A percentile compares a stretch with the other conserved stretches of the same genome.
These are phyloP conservation scores for Bombus confusus DNA, from an alignment of 1,140 invertebrate genomes.

Conservation along the genomic window DNA sequence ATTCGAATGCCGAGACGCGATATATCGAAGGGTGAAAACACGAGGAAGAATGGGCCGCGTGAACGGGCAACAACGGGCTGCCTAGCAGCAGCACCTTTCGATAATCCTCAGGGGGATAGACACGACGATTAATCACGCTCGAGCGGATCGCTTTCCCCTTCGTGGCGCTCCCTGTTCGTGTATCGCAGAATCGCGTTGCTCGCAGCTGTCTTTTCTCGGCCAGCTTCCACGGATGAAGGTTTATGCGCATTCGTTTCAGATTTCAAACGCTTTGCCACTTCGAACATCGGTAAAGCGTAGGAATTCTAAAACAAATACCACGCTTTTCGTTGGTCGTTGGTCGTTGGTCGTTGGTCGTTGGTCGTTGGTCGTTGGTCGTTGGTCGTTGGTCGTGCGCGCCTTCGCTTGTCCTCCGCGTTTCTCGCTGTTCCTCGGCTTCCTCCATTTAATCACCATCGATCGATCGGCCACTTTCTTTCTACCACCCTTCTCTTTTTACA, in stretches of 20 bases:
- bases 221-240: conserved; percentile 68
- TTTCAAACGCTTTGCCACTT: conserved; percentile 91
- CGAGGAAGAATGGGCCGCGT: not conserved
- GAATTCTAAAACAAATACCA: conserved; percentile 88
- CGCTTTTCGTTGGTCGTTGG: conserved; percentile 50
- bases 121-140: conserved; percentile 53
- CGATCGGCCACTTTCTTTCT: too few relatives aligned
- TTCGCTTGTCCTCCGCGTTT: too few relatives aligned
- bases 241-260: conserved; percentile 86
- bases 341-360: too few relatives aligned
- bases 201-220: conserved; percentile 1
- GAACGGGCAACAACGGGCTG: not conserved
- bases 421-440: too few relatives aligned
- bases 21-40: too few relatives aligned
- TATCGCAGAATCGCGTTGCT: not conserved
- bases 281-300: conserved; percentile 88
- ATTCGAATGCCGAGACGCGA: not conserved
- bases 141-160: conserved; percentile 34
- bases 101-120: conserved; percentile 36
- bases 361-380: too few relatives aligned
- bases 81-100: not conserved
- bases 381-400: too few relatives aligned
- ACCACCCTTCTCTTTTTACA: too few relatives aligned
- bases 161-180: not conserved
- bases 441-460: too few relatives aligned